Evolutionary conservation across 1,140 invertebrate genomes (phyloP), one percentile per base, ranked within the genome.

Genomic region (Cydia pomonella): DNA sequence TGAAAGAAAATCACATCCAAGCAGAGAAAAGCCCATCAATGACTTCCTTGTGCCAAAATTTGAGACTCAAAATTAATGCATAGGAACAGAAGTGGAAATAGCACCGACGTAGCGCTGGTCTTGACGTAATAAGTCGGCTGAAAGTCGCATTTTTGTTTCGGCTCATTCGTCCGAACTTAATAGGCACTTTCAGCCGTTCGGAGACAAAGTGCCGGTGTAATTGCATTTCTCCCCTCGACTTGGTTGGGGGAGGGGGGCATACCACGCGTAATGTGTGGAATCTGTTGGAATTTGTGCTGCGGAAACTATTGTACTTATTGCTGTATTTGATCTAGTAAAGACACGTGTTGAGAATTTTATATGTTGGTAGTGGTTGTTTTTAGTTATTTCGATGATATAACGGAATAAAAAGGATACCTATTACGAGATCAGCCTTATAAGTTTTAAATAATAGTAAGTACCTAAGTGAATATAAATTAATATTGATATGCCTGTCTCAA

Each of bases 81-180:
- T 18, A 13, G 0, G 18, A 3, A 18, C n/a, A 21, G 50, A 53
- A 53, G 9, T 59, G 53, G 21, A 59, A 59, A 53, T 21, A 53
- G 18, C 53, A 4, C 5, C 50, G 50, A n/a, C n/a, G 47, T 50
- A 50, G 47, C 47, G 6, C 18, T 16, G 1, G 2, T 66, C 13
- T 33, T 38, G 27, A 69, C n/a, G 21, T 41, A 69, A 21, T 69
- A 66, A 66, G 63, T 41, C 64, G n/a, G n/a, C 38, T 21, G 64
- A 69, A 66, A 69, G 64, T 38, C 64, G 29, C 64, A 38, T 69
- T 69, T 38, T 69, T 69, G 64, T 41, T 69, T 69, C 64, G 18
- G 64, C n/a, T 69, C 64, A 69, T 69, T 69, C 64, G 64, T 69
- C 64, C 64, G 64, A 69, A 69, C 64, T 69, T 69, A 69, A 69